Evolutionary conservation across 2,888 invertebrate species (phyloP).

Genomic region (Diarsia rubi): DNA sequence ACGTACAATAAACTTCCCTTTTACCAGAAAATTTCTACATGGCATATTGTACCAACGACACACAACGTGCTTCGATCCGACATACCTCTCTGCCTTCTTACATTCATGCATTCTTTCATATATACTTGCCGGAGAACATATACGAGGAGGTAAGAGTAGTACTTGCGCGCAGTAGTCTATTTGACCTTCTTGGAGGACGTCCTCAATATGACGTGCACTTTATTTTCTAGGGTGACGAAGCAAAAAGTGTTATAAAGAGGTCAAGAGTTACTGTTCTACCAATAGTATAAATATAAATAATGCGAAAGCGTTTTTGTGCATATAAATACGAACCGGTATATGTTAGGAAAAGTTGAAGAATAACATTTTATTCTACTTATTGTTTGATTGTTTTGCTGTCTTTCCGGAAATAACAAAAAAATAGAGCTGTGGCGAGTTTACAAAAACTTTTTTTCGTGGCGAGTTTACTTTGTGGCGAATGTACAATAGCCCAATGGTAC

Average conservation of each 20-base stretch:
- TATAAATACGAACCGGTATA: not conserved
- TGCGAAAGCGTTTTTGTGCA: not conserved
- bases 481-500: too few relatives aligned
- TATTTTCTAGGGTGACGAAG: conserved; percentile 20
- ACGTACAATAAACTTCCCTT: not conserved
- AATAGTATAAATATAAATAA: not conserved
- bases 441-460: too few relatives aligned
- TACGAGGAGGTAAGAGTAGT: not conserved
- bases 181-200: conserved; percentile 55
- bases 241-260: conserved; percentile 17
- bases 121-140: not conserved
- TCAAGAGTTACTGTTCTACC: not conserved
- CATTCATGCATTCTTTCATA: conserved; percentile 28
- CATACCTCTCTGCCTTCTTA: conserved; percentile 2
- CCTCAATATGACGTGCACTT: conserved; percentile 37
- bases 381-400: too few relatives aligned
- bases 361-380: too few relatives aligned
- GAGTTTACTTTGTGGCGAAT: too few relatives aligned
- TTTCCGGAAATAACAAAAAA: too few relatives aligned
- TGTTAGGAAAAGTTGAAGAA: too few relatives aligned
- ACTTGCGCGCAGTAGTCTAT: conserved; percentile 1
- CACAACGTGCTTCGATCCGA: not conserved
- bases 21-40: not conserved
- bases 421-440: too few relatives aligned
- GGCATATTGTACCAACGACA: conserved; percentile 7